These are phyloP conservation scores for mouse (Mus musculus) DNA, from an alignment of 2,113 vertebrate species.

Conservation along the genomic window GRCm39 chr13:38111001-38111500, in stretches of 20 bases:
- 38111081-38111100: not conserved
- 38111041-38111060: not conserved
- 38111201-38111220: not conserved
- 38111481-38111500: not conserved
- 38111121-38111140: accelerated
- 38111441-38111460: not conserved
- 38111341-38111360: not conserved
- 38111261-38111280: not conserved
- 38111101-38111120: accelerated
- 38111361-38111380: not conserved
- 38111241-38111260: not conserved
- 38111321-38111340: not conserved
- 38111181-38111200: not conserved
- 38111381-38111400: not conserved
- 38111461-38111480: not conserved
- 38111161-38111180: not conserved
- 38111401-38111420: not conserved
- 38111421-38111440: not conserved
- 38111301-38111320: not conserved
- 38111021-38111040: not conserved
- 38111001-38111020: slow-evolving; percentile 25
- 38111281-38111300: accelerated
- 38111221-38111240: not conserved
- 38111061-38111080: not conserved
- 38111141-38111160: accelerated